Conservation (phyloP, 2,888 invertebrate genomes). For the Polydrusus pterygomalis region DNA sequence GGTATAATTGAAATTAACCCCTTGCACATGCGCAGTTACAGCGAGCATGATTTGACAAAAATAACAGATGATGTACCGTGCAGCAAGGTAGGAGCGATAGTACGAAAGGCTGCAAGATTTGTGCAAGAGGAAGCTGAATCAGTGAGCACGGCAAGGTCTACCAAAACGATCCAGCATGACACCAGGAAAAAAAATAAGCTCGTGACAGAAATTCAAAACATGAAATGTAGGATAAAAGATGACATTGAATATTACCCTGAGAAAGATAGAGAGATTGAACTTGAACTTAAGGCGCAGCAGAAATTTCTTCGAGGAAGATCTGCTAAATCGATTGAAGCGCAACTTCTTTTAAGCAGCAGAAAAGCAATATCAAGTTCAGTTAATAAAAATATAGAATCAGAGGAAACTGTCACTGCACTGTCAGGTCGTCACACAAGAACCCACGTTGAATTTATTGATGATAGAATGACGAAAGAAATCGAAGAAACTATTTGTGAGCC, state of each 20-base stretch:
- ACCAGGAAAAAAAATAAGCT: slow-evolving; percentile 73
- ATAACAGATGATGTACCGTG: slow-evolving; percentile 81
- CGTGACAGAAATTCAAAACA: slow-evolving; percentile 69
- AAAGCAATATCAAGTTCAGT: slow-evolving; percentile 70
- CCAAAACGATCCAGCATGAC: slow-evolving; percentile 77
- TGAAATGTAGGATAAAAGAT: slow-evolving; percentile 73
- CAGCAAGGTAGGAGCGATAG: slow-evolving; percentile 76
- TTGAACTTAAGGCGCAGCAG: slow-evolving; percentile 70
- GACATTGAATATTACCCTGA: slow-evolving; percentile 72
- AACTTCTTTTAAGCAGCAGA: slow-evolving; percentile 77
- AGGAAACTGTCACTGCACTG: not conserved
- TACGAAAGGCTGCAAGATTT: slow-evolving; percentile 77
- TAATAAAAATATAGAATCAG: slow-evolving; percentile 57
- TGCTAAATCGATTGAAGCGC: slow-evolving; percentile 76
- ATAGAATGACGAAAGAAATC: slow-evolving; percentile 70
- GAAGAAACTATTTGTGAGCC: slow-evolving; percentile 77
- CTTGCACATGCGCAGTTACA: slow-evolving; percentile 80
- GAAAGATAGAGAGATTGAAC: slow-evolving; percentile 70
- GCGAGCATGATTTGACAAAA: slow-evolving; percentile 79
- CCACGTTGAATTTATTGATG: slow-evolving; percentile 71
- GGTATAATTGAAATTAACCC: slow-evolving; percentile 81
- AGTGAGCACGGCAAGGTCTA: slow-evolving; percentile 78
- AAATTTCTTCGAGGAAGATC: slow-evolving; percentile 74
- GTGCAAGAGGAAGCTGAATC: slow-evolving; percentile 77
- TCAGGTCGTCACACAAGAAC: slow-evolving; percentile 63